Evolutionary conservation across 2,888 invertebrate species (phyloP).

Genomic region (Pristionchus japonicus): DNA sequence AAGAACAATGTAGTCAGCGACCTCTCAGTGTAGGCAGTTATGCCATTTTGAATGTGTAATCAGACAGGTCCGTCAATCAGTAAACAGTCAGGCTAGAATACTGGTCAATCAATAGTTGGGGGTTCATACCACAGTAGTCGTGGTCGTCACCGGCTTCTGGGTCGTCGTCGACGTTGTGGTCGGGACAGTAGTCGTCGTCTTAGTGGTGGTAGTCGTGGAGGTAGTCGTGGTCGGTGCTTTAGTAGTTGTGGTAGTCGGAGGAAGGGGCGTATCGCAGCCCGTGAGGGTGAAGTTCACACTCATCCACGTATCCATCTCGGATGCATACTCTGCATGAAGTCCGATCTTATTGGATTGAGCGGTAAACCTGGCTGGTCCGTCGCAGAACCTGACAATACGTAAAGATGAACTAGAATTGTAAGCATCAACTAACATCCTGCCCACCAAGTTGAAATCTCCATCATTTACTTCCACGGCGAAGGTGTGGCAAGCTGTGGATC

Average conservation of each 20-base stretch:
- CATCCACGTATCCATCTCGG: neutral
- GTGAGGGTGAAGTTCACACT: neutral
- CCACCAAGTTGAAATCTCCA: neutral
- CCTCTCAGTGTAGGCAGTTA: too few species aligned
- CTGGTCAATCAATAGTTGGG: too few species aligned
- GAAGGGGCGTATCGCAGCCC: neutral
- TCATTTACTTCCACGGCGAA: neutral
- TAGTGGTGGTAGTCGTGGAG: neutral
- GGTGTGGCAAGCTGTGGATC: neutral
- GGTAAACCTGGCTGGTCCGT: neutral
- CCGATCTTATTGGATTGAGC: neutral
- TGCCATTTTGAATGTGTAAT: too few species aligned
- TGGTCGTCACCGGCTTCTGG: neutral
- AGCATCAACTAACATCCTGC: neutral
- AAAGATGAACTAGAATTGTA: neutral
- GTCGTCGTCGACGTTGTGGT: neutral
- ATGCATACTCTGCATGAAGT: neutral
- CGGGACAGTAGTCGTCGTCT: neutral
- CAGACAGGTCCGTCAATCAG: too few species aligned
- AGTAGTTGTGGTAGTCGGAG: neutral
- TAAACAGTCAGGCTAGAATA: too few species aligned
- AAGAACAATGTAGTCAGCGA: too few species aligned
- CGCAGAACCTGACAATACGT: neutral
- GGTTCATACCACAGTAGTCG: too few species aligned
- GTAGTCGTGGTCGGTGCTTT: neutral